Conservation (phyloP, 2,888 invertebrate species). For the Drosophila peninsularis region DNA sequence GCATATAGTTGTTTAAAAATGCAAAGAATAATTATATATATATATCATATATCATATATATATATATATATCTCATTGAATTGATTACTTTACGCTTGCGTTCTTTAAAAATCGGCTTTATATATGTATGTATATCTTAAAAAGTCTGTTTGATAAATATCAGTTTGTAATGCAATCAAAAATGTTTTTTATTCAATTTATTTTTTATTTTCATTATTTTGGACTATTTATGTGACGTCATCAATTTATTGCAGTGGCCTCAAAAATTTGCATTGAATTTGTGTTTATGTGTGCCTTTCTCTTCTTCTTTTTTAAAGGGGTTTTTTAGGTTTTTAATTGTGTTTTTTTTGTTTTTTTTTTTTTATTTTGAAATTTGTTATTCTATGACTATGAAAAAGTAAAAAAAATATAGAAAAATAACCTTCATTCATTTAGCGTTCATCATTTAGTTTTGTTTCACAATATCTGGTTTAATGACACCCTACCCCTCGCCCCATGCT, state of each 20-base stretch:
- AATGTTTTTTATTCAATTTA: constrained; percentile 32
- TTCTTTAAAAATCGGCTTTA: constrained; percentile 56
- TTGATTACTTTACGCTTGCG: constrained; percentile 40
- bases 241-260: constrained; percentile 50
- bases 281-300: constrained; percentile 27
- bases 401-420: constrained; percentile 81
- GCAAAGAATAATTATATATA: constrained; percentile 60
- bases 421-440: constrained; percentile 74
- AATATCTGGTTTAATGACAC: constrained; percentile 61
- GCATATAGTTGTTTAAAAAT: constrained; percentile 55
- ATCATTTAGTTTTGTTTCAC: constrained; percentile 59
- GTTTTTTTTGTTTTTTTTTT: constrained; percentile 16
- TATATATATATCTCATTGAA: constrained; percentile 36
- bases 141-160: constrained; percentile 63
- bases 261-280: constrained; percentile 35
- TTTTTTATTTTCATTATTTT: constrained; percentile 28
- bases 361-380: constrained; percentile 77
- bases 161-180: constrained; percentile 58
- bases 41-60: constrained; percentile 22
- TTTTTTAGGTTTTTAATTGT: constrained; percentile 28
- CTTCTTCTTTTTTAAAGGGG: not conserved
- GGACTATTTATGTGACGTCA: constrained; percentile 61
- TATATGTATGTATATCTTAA: constrained; percentile 65
- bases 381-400: constrained; percentile 82
- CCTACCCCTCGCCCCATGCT: constrained; percentile 42